phyloP scores from a whole-genome alignment of 2,797 vertebrate genomes.

The Catamblyrhynchus diadema region DNA sequence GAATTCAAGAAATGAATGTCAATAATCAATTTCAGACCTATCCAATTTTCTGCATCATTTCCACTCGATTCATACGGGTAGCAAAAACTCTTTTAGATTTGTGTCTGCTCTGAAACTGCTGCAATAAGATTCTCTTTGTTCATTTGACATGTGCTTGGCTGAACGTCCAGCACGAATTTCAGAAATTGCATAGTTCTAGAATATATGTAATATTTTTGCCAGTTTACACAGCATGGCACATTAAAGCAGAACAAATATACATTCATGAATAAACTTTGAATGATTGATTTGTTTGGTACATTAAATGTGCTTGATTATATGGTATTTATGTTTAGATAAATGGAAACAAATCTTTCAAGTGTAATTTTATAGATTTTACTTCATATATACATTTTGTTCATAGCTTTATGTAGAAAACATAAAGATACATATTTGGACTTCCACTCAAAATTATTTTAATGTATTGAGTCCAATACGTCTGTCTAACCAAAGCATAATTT shows the following conservation, averaged over 20 bases:
- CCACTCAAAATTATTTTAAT: background rate
- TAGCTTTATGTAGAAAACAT: background rate
- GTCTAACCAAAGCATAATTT: background rate
- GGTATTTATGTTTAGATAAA: background rate
- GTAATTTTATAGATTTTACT: background rate
- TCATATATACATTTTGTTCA: background rate
- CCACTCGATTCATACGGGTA: background rate
- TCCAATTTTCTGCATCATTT: background rate
- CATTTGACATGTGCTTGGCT: background rate
- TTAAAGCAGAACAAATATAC: background rate
- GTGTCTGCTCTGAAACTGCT: background rate
- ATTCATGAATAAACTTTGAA: background rate
- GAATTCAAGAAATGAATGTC: background rate
- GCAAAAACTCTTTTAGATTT: background rate
- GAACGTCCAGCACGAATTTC: background rate
- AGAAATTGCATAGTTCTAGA: background rate
- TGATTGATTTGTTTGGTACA: background rate
- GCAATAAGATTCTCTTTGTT: background rate
- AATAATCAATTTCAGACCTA: background rate
- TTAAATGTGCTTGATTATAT: background rate
- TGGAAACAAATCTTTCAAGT: background rate
- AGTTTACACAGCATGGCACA: background rate
- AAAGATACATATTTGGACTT: background rate
- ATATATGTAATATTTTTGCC: background rate
- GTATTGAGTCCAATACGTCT: background rate